Conservation (phyloP, 2,113 vertebrate species). For the Macaca mulatta region DNA sequence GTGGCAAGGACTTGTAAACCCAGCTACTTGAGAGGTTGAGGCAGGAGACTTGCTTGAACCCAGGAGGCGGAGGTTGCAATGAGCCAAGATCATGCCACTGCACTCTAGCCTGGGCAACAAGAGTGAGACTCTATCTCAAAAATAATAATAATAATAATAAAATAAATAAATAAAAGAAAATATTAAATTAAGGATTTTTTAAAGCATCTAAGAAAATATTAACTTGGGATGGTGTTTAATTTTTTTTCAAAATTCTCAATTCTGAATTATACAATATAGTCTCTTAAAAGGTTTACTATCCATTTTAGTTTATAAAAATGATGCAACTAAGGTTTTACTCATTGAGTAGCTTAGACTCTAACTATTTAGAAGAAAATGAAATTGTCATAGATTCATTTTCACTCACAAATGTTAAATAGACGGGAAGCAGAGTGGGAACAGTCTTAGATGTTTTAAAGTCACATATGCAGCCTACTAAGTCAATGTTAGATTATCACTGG, state of each 20-base stretch:
- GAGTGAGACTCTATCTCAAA: too few species aligned
- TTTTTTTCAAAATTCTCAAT: neutral
- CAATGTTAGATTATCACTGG: neutral
- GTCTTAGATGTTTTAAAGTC: neutral
- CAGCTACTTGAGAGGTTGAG: too few species aligned
- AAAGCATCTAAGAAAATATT: constrained; percentile 1
- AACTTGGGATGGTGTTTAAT: neutral
- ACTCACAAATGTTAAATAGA: neutral
- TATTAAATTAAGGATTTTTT: neutral
- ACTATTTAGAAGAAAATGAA: constrained; percentile 44
- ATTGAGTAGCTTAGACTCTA: neutral
- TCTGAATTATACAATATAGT: neutral
- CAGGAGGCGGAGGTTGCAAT: too few species aligned
- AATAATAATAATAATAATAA: too few species aligned
- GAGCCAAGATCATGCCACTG: too few species aligned
- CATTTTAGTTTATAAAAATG: constrained; percentile 9
- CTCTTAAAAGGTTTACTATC: neutral
- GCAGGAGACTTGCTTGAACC: too few species aligned
- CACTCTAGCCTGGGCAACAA: too few species aligned
- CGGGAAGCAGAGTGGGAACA: neutral
- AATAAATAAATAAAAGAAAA: too few species aligned
- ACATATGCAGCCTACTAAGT: neutral
- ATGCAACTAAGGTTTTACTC: neutral
- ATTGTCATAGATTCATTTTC: neutral
- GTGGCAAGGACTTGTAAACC: too few species aligned